Evolutionary conservation across 2,113 vertebrate genomes (phyloP).

Genomic region (Sigmodon hispidus): DNA sequence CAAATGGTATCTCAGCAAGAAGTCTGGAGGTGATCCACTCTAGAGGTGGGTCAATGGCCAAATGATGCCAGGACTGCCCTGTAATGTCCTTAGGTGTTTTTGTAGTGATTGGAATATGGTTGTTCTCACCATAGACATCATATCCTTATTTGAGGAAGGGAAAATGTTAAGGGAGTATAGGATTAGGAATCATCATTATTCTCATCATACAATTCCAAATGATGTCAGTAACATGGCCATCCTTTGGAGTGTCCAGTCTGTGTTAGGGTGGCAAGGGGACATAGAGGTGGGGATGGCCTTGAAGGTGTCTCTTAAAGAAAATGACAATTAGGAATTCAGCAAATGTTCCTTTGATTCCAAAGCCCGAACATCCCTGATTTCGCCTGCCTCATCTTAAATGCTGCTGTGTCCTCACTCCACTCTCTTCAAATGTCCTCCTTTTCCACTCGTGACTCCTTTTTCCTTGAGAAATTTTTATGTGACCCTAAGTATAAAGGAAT

Average conservation of each 20-base stretch:
- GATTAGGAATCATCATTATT: background rate
- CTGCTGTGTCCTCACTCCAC: background rate
- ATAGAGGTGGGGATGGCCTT: background rate
- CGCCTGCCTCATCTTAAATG: background rate
- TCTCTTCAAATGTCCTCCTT: background rate
- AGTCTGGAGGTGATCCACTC: background rate
- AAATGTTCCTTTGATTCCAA: background rate
- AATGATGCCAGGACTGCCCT: background rate
- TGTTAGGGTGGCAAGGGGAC: background rate
- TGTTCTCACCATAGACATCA: background rate
- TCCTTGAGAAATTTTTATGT: background rate
- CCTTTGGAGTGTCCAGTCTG: background rate
- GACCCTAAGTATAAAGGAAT: background rate
- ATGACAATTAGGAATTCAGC: background rate
- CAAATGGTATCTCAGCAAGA: background rate
- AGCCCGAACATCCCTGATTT: background rate
- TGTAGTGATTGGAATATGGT: background rate
- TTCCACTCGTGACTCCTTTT: background rate
- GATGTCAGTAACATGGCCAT: background rate
- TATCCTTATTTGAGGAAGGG: background rate
- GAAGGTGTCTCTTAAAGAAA: background rate
- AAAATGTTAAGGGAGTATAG: background rate
- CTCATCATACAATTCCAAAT: background rate
- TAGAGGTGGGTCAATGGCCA: background rate
- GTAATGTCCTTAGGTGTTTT: background rate